Evolutionary conservation across 2,888 invertebrate species (phyloP).

Genomic region (Andrena marginata): DNA sequence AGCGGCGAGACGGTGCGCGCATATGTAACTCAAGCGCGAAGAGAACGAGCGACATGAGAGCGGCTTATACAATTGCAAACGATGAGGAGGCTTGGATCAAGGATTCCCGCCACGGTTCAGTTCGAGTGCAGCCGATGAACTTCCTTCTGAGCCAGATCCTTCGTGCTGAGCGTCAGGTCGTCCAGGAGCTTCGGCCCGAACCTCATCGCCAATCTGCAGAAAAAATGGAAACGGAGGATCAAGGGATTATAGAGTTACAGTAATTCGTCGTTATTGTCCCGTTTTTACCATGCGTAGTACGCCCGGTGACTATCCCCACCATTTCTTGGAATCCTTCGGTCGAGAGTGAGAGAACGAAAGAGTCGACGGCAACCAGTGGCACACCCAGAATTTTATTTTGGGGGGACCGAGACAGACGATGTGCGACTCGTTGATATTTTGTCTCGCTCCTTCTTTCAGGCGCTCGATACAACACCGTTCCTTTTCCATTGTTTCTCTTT

Average conservation of each 20-base stretch:
- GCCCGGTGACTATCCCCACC: too few species aligned
- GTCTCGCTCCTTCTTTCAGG: too few species aligned
- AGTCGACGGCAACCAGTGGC: too few species aligned
- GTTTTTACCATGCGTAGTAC: too few species aligned
- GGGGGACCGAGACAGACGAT: too few species aligned
- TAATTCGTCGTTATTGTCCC: too few species aligned
- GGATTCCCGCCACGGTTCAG: constrained; percentile 36
- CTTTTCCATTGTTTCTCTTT: too few species aligned
- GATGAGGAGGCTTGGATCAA: neutral
- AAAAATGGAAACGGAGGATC: neutral
- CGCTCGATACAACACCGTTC: too few species aligned
- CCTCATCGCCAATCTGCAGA: constrained; percentile 68
- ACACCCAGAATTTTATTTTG: too few species aligned
- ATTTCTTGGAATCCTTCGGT: too few species aligned
- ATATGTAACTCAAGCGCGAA: constrained; percentile 14
- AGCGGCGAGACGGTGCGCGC: neutral
- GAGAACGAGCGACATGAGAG: constrained; percentile 16
- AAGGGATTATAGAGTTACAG: neutral
- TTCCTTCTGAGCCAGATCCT: constrained; percentile 9
- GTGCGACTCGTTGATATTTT: too few species aligned
- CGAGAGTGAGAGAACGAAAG: too few species aligned
- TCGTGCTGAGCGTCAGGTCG: neutral
- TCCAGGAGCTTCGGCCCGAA: constrained; percentile 62
- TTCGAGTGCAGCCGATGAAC: constrained; percentile 9
- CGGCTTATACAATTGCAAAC: constrained; percentile 1